Conservation (phyloP, 1,140 invertebrate genomes). For the Dinoponera quadriceps region DNA sequence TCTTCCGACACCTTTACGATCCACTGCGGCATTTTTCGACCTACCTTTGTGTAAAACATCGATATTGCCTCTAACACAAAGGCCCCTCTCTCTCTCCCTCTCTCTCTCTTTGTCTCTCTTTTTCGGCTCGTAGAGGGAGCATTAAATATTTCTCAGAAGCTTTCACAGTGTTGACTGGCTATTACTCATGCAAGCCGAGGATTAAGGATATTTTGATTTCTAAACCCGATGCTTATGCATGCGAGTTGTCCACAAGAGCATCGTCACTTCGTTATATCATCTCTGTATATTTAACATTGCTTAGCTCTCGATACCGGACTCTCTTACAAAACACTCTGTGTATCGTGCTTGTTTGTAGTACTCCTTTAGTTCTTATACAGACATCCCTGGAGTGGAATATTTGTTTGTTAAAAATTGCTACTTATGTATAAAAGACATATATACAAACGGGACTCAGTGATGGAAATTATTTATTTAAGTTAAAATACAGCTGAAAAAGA, state of each 20-base stretch:
- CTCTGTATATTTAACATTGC: too few relatives aligned
- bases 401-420: too few relatives aligned
- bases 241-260: background rate
- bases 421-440: too few relatives aligned
- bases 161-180: background rate
- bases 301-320: too few relatives aligned
- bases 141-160: background rate
- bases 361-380: too few relatives aligned
- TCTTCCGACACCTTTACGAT: slow-evolving; percentile 58
- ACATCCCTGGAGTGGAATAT: too few relatives aligned
- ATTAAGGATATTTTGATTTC: background rate
- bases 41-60: background rate
- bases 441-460: too few relatives aligned
- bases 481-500: background rate
- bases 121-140: background rate
- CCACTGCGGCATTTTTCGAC: background rate
- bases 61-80: background rate
- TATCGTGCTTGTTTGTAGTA: too few relatives aligned
- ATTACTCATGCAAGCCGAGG: background rate
- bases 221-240: background rate
- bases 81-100: background rate
- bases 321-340: too few relatives aligned
- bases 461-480: slow-evolving; percentile 2
- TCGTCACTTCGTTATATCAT: background rate
- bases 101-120: background rate